Conservation (phyloP, 2,888 invertebrate species). For the Cerceris ruficornis region DNA sequence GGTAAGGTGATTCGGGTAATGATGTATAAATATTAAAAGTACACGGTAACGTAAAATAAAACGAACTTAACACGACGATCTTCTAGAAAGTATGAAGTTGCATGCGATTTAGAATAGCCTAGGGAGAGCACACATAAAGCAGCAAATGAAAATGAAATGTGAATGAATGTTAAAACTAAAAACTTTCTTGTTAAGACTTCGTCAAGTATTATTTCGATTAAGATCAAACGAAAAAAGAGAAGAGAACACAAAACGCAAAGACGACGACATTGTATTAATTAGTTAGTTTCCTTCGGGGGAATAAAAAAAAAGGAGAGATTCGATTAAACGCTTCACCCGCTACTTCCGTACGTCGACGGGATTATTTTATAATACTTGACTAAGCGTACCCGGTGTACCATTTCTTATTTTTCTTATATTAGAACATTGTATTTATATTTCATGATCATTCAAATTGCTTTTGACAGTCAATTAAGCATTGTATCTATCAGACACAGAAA, state of each 20-base stretch:
- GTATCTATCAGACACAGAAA: too few relatives aligned
- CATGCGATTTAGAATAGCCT: constrained; percentile 65
- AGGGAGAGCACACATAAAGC: constrained; percentile 80
- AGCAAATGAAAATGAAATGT: constrained; percentile 80
- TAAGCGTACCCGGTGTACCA: constrained; percentile 78
- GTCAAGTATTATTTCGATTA: constrained; percentile 77
- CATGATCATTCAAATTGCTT: too few relatives aligned
- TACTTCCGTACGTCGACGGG: constrained; percentile 50
- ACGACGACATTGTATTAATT: constrained; percentile 35
- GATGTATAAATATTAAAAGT: constrained; percentile 72
- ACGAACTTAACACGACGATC: constrained; percentile 48
- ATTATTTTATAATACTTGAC: constrained; percentile 79
- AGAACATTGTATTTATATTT: background rate
- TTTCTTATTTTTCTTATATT: constrained; percentile 60
- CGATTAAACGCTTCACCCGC: constrained; percentile 44
- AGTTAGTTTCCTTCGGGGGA: constrained; percentile 56
- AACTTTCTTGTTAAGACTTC: constrained; percentile 75
- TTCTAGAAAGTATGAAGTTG: constrained; percentile 42
- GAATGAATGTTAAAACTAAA: constrained; percentile 78
- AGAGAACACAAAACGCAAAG: too few relatives aligned
- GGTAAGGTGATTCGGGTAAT: constrained; percentile 71
- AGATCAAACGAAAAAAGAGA: background rate
- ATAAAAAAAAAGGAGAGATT: constrained; percentile 24
- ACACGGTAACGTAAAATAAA: constrained; percentile 52
- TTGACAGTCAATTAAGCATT: too few relatives aligned